Evolutionary conservation across 2,888 invertebrate species (phyloP).

Genomic region (Trachelus tabidus): DNA sequence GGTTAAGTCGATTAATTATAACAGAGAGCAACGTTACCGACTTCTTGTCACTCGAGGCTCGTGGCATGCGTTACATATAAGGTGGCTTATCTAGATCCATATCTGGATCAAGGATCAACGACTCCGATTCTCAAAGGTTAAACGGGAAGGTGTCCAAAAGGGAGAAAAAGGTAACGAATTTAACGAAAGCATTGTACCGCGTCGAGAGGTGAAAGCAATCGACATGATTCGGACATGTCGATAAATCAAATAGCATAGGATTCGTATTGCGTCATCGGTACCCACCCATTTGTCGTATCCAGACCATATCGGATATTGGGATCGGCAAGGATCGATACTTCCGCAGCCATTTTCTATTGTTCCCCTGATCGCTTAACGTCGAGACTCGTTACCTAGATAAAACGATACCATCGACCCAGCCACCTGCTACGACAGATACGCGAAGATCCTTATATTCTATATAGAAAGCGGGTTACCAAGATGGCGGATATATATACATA

Average conservation of each 20-base stretch:
- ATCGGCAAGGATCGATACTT: not conserved
- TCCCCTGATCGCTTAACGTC: not conserved
- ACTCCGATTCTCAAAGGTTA: not conserved
- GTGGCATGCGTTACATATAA: not conserved
- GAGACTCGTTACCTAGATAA: not conserved
- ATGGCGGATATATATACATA: not conserved
- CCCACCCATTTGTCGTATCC: not conserved
- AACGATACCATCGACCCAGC: not conserved
- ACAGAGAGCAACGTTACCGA: not conserved
- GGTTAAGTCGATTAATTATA: not conserved
- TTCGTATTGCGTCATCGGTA: not conserved
- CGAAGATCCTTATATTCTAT: not conserved
- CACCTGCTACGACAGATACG: not conserved
- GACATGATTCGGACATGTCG: slow-evolving; percentile 43
- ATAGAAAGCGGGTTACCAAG: not conserved
- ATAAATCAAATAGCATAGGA: slow-evolving; percentile 33
- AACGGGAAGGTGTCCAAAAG: not conserved
- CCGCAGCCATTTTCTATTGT: not conserved
- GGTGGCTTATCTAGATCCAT: not conserved
- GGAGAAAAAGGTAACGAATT: not conserved
- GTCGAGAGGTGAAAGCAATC: not conserved
- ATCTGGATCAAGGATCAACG: slow-evolving; percentile 1
- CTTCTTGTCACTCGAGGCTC: not conserved
- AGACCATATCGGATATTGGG: not conserved
- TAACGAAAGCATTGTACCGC: not conserved